A percentile compares a stretch with the other conserved stretches of the same genome.
phyloP scores from a whole-genome alignment of 2,888 invertebrate species.

The Acleris holmiana region DNA sequence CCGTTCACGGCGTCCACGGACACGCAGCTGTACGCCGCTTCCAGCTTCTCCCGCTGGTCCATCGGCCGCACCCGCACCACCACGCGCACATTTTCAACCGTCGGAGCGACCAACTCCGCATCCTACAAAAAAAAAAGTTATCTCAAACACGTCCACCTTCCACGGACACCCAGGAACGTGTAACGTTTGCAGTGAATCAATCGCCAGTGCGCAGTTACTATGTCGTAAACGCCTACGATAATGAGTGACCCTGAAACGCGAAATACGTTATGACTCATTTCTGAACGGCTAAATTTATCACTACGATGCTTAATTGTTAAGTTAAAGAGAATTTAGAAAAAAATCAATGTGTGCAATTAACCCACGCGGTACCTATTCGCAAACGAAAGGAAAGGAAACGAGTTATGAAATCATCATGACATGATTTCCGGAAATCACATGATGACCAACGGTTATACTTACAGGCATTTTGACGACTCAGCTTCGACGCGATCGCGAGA shows the following conservation, averaged over 20 bases:
- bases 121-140: constrained; percentile 60
- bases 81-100: constrained; percentile 97
- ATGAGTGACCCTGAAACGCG: constrained; percentile 38
- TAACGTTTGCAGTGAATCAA: constrained; percentile 31
- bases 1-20: constrained; percentile 90
- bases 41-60: constrained; percentile 92
- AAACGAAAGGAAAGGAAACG: constrained; percentile 47
- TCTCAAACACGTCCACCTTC: constrained; percentile 28
- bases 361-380: constrained; percentile 40
- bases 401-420: constrained; percentile 49
- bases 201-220: constrained; percentile 39
- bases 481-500: constrained; percentile 52
- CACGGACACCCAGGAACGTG: constrained; percentile 23
- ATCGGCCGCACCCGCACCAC: constrained; percentile 97
- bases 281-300: constrained; percentile 40
- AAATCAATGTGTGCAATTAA: constrained; percentile 17
- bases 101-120: constrained; percentile 80
- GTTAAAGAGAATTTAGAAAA: constrained; percentile 3
- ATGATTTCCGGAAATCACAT: constrained; percentile 62
- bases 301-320: background rate
- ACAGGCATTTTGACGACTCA: constrained; percentile 71
- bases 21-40: constrained; percentile 89
- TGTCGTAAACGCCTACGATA: constrained; percentile 37
- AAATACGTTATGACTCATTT: constrained; percentile 36
- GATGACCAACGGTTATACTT: constrained; percentile 58